Percentiles rank a stretch among this genome's conserved stretches.
Evolutionary conservation across 2,113 vertebrate species (phyloP).

Genomic region (Pseudolaguvia tuberculata): DNA sequence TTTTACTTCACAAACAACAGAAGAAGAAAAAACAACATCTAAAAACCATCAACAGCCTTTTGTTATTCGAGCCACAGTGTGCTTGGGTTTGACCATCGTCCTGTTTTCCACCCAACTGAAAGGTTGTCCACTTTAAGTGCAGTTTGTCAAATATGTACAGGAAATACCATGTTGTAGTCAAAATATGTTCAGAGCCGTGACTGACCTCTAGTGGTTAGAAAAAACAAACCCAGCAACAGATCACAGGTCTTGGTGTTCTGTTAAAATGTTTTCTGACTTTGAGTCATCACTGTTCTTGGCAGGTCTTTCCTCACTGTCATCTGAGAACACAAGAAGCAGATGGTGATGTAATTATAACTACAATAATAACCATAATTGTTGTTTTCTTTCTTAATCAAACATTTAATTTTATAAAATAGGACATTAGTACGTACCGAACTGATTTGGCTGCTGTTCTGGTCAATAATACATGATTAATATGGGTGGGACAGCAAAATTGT

Average conservation of each 20-base stretch:
- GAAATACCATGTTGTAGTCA: slow-evolving; percentile 52
- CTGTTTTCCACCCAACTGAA: slow-evolving; percentile 25
- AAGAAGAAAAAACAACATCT: slow-evolving; percentile 12
- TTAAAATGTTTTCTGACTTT: slow-evolving; percentile 20
- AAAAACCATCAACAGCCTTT: slow-evolving; percentile 51
- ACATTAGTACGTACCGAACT: not conserved
- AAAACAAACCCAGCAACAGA: slow-evolving; percentile 16
- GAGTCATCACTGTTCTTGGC: slow-evolving; percentile 16
- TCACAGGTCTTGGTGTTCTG: slow-evolving; percentile 62
- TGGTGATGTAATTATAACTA: not conserved
- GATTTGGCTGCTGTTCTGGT: not conserved
- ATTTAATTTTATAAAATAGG: not conserved
- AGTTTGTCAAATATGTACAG: slow-evolving; percentile 20
- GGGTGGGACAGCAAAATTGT: not conserved
- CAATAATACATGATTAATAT: not conserved
- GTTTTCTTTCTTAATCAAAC: not conserved
- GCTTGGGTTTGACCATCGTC: slow-evolving; percentile 38
- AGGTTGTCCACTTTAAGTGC: slow-evolving; percentile 38
- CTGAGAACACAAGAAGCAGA: slow-evolving; percentile 34
- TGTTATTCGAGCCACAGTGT: not conserved
- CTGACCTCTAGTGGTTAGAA: slow-evolving; percentile 9
- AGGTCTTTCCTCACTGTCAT: slow-evolving; percentile 39
- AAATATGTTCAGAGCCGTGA: not conserved
- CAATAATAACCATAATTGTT: not conserved
- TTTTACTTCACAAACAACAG: slow-evolving; percentile 29